Evolutionary conservation across 2,888 invertebrate species (phyloP).

Genomic region (Pristionchus entomophagus): DNA sequence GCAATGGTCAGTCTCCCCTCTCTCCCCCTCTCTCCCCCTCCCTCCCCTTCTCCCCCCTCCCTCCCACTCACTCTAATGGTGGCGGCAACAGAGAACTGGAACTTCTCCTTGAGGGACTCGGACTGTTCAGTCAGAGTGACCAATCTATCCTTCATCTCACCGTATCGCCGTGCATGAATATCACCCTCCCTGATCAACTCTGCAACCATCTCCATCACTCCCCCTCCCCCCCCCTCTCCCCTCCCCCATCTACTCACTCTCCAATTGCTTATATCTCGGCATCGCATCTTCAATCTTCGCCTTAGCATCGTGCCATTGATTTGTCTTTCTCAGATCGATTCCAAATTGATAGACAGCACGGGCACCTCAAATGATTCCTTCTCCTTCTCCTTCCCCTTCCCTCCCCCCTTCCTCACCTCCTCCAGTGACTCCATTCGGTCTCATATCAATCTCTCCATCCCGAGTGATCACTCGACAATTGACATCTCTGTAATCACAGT

Average conservation of each 20-base stretch:
- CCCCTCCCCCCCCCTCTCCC: slow-evolving; percentile 37
- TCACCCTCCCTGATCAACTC: background rate
- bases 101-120: slow-evolving; percentile 50
- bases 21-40: background rate
- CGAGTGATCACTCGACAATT: background rate
- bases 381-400: background rate
- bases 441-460: slow-evolving; percentile 89
- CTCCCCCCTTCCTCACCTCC: slow-evolving; percentile 79
- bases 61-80: slow-evolving; percentile 30
- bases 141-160: background rate
- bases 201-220: background rate
- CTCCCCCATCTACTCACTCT: background rate
- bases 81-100: slow-evolving; percentile 25
- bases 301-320: background rate
- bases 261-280: background rate
- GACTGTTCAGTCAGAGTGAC: slow-evolving; percentile 47
- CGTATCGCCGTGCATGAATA: slow-evolving; percentile 13
- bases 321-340: background rate
- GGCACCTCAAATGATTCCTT: background rate
- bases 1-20: background rate
- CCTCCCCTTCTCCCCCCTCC: background rate
- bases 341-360: background rate
- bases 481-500: background rate
- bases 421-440: slow-evolving; percentile 90
- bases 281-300: background rate